A percentile compares a stretch with the other conserved stretches of the same genome.
phyloP scores from a whole-genome alignment of 2,888 invertebrate genomes.

The Agonopterix arenella region DNA sequence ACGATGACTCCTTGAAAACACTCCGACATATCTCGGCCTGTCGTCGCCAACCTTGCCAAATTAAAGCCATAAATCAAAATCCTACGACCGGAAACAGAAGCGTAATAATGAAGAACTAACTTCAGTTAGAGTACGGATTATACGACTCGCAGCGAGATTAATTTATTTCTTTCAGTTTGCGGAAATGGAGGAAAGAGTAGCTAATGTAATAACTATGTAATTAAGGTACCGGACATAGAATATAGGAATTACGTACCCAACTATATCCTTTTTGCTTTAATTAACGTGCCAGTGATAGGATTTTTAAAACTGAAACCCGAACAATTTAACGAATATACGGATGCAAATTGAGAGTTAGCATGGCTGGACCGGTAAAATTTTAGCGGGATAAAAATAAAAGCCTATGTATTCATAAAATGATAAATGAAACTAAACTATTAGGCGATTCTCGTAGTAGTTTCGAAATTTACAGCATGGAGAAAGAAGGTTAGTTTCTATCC shows the following conservation, averaged over 20 bases:
- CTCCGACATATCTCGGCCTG: constrained; percentile 75
- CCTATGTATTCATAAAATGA: constrained; percentile 16
- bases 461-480: constrained; percentile 46
- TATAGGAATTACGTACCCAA: too few relatives aligned
- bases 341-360: constrained; percentile 23
- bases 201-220: too few relatives aligned
- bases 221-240: too few relatives aligned
- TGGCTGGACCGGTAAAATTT: constrained; percentile 13
- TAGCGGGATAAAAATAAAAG: constrained; percentile 34
- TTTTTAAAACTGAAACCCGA: background rate
- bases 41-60: constrained; percentile 74
- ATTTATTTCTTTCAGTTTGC: constrained; percentile 39
- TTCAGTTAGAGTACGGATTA: constrained; percentile 37
- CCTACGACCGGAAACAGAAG: constrained; percentile 66
- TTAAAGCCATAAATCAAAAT: constrained; percentile 75
- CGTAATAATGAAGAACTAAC: constrained; percentile 66
- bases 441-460: constrained; percentile 34
- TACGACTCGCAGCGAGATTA: constrained; percentile 35
- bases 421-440: constrained; percentile 39
- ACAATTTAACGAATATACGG: constrained; percentile 14
- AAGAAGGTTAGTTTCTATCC: constrained; percentile 39
- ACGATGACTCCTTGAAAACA: constrained; percentile 74
- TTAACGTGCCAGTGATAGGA: background rate
- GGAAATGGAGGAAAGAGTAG: constrained; percentile 14
- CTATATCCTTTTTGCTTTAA: background rate